Percentiles rank a stretch among this genome's conserved stretches.
phyloP scores from a whole-genome alignment of 1,140 invertebrate species.

The Artemia franciscana region DNA sequence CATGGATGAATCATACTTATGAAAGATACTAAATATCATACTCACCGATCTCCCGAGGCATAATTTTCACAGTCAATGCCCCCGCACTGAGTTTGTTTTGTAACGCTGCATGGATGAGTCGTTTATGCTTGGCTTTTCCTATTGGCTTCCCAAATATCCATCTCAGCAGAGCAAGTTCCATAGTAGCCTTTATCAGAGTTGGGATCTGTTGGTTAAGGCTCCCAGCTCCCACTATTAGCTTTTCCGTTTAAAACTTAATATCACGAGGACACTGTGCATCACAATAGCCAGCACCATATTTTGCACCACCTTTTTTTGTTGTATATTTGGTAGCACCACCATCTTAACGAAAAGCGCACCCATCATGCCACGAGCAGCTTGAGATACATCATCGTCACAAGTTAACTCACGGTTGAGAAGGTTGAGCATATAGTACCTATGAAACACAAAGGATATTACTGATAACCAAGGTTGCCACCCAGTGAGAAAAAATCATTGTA shows the following conservation, averaged over 20 bases:
- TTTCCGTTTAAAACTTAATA: constrained; percentile 13
- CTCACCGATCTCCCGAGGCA: constrained; percentile 8
- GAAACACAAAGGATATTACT: not conserved
- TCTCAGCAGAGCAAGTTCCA: constrained; percentile 12
- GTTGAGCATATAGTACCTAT: constrained; percentile 13
- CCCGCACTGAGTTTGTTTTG: constrained; percentile 10
- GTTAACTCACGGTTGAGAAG: constrained; percentile 13
- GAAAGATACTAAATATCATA: too few relatives aligned
- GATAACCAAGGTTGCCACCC: too few relatives aligned
- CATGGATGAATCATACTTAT: too few relatives aligned
- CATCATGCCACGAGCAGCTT: constrained; percentile 12
- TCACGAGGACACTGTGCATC: constrained; percentile 15
- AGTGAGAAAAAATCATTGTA: too few relatives aligned
- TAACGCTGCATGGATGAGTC: constrained; percentile 10
- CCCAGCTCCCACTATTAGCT: constrained; percentile 11
- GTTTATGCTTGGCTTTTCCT: constrained; percentile 11
- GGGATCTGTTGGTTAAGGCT: constrained; percentile 9
- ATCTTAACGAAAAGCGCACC: constrained; percentile 14
- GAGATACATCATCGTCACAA: constrained; percentile 11
- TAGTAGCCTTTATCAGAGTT: constrained; percentile 13
- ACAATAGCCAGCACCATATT: constrained; percentile 14
- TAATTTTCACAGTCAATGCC: constrained; percentile 12
- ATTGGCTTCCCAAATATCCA: constrained; percentile 15
- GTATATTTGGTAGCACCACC: constrained; percentile 11
- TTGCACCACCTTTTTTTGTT: constrained; percentile 12